Evolutionary conservation across 2,113 vertebrate species (phyloP).

Genomic region (Ibidorhyncha struthersii): DNA sequence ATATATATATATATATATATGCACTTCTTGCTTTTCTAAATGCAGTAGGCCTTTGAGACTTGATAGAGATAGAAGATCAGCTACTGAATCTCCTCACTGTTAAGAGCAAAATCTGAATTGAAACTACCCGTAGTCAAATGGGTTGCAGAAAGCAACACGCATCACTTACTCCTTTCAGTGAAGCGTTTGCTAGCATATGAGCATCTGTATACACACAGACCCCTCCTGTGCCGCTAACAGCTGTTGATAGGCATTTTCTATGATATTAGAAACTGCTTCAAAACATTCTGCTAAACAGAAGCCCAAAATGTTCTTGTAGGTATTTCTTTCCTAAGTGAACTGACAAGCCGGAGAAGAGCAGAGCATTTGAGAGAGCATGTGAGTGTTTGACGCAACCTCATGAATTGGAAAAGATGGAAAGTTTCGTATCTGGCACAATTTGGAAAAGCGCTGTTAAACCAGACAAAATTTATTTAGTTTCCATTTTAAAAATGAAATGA

Average conservation of each 20-base stretch:
- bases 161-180: neutral
- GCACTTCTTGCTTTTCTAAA: neutral
- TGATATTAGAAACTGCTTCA: neutral
- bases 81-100: neutral
- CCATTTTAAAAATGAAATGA: constrained; percentile 34
- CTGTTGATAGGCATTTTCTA: neutral
- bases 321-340: constrained; percentile 30
- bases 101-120: neutral
- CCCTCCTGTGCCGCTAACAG: neutral
- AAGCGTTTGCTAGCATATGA: neutral
- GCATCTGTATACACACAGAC: neutral
- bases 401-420: neutral
- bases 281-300: constrained; percentile 4
- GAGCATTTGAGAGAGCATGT: neutral
- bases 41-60: neutral
- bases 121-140: neutral
- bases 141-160: neutral
- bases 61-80: neutral
- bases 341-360: constrained; percentile 18
- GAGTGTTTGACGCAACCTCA: neutral
- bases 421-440: neutral
- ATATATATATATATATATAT: neutral
- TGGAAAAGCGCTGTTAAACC: neutral
- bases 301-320: neutral
- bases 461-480: constrained; percentile 4